These are phyloP conservation scores for Galbula dea DNA, from an alignment of 2,113 vertebrate genomes.

Conservation along the genomic window DNA sequence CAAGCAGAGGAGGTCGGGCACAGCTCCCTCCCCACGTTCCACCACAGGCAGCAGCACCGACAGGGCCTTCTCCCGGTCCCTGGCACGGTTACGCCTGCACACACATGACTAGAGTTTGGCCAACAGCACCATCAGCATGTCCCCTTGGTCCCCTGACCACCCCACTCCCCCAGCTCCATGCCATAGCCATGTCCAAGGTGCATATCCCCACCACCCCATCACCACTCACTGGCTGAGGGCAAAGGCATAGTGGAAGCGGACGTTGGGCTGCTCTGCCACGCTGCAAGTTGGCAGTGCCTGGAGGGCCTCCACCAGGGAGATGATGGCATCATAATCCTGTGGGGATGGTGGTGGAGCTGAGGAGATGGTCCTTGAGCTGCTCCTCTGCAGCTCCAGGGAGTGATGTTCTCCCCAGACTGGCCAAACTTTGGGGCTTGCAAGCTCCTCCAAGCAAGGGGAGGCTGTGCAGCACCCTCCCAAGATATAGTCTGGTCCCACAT, in stretches of 20 bases:
- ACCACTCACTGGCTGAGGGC: conserved; percentile 83
- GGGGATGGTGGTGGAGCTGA: not conserved
- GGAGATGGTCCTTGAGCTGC: too few relatives aligned
- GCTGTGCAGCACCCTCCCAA: not conserved
- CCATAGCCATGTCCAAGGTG: too few relatives aligned
- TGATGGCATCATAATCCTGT: conserved; percentile 85
- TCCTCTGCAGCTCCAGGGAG: fast-evolving
- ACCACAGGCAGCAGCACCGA: conserved; percentile 80
- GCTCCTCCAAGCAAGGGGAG: not conserved
- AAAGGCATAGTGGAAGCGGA: conserved; percentile 91
- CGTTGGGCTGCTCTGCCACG: conserved; percentile 80
- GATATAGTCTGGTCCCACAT: not conserved
- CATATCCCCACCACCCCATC: not conserved
- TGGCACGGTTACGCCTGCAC: conserved; percentile 80
- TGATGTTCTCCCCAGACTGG: fast-evolving
- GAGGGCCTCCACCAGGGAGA: conserved; percentile 86
- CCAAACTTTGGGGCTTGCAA: not conserved
- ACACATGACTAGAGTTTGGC: fast-evolving
- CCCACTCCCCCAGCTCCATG: not conserved
- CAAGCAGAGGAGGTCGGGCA: conserved; percentile 86
- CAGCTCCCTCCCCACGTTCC: conserved; percentile 63
- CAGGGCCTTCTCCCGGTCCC: conserved; percentile 85
- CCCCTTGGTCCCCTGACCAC: not conserved
- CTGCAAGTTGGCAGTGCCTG: conserved; percentile 82
- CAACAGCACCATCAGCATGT: not conserved